These are phyloP conservation scores for Hipparchia sbordonii DNA, from an alignment of 2,888 invertebrate genomes.

Conservation along the genomic window DNA sequence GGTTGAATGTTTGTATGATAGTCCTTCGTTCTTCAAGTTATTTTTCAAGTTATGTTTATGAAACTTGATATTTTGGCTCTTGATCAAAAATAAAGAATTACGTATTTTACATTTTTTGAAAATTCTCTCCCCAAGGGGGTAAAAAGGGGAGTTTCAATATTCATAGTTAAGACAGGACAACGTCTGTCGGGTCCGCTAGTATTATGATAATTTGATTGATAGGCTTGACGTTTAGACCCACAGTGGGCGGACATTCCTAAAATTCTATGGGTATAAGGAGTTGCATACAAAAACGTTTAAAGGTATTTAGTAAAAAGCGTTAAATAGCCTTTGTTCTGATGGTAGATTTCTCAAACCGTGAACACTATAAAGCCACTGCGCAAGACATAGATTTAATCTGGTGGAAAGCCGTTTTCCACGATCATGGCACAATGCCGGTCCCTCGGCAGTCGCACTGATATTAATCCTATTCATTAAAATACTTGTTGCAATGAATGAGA, in stretches of 20 bases:
- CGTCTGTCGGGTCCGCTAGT: too few relatives aligned
- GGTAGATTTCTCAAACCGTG: background rate
- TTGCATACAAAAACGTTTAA: background rate
- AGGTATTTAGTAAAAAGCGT: background rate
- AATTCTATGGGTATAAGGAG: background rate
- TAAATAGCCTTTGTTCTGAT: background rate
- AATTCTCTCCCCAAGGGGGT: too few relatives aligned
- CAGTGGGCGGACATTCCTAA: slow-evolving; percentile 18
- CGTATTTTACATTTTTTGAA: too few relatives aligned
- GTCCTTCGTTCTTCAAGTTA: too few relatives aligned
- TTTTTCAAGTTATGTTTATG: too few relatives aligned
- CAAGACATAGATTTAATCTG: background rate
- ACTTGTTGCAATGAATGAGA: background rate
- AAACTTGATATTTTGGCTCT: too few relatives aligned
- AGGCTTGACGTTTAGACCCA: slow-evolving; percentile 8
- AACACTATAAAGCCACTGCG: background rate
- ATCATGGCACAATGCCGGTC: background rate
- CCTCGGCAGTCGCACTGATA: background rate
- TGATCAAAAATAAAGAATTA: too few relatives aligned
- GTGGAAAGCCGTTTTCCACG: background rate
- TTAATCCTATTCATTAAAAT: background rate
- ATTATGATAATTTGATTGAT: slow-evolving; percentile 20
- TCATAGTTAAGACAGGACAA: too few relatives aligned
- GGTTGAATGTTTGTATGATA: too few relatives aligned
- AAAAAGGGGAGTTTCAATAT: too few relatives aligned